Evolutionary conservation across 2,113 vertebrate species (phyloP).

Genomic region (Etheostoma cragini): DNA sequence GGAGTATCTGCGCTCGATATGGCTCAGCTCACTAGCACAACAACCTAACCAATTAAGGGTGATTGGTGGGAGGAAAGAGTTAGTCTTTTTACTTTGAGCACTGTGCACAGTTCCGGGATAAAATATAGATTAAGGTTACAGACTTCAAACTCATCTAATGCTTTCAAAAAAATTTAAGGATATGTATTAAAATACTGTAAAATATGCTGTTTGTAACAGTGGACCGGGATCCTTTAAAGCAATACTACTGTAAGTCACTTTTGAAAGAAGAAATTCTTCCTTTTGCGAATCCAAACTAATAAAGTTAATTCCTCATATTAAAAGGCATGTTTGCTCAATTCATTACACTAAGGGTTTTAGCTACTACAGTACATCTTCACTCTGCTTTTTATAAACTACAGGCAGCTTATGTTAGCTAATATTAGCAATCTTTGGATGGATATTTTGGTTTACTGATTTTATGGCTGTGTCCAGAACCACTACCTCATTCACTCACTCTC

Average conservation of each 20-base stretch:
- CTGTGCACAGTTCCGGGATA: constrained; percentile 7
- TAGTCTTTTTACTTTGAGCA: not conserved
- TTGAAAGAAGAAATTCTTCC: not conserved
- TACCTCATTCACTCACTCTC: not conserved
- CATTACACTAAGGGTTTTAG: not conserved
- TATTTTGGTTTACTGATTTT: too few species aligned
- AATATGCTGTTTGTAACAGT: not conserved
- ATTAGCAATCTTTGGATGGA: too few species aligned
- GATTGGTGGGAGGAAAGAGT: not conserved
- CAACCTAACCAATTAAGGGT: not conserved
- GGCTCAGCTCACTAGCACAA: not conserved
- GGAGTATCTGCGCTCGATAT: not conserved
- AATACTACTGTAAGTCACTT: not conserved
- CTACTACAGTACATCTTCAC: not conserved
- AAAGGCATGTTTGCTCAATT: not conserved
- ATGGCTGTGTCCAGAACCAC: not conserved
- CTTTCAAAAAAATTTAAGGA: not conserved
- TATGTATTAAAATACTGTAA: not conserved
- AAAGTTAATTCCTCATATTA: not conserved
- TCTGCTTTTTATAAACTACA: not conserved
- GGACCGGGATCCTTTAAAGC: not conserved
- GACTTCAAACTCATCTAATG: not conserved
- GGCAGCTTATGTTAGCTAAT: not conserved
- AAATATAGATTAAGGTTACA: not conserved
- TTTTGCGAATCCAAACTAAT: not conserved